A percentile compares a stretch with the other conserved stretches of the same genome.
Conservation (phyloP, 2,888 invertebrate species). For the Pseudococcus longispinus region DNA sequence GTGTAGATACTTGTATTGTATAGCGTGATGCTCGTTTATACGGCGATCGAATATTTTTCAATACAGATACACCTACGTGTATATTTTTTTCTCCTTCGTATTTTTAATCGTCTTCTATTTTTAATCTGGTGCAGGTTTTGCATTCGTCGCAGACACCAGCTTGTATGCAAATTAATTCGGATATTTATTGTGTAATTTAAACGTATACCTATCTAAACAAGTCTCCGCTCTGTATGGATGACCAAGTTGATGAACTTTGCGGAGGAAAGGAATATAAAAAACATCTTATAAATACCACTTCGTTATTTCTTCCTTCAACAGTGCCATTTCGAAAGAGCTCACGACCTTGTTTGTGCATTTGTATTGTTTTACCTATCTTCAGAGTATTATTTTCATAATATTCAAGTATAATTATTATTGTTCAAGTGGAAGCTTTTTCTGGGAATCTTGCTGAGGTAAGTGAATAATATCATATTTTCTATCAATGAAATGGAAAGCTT, state of each 20-base stretch:
- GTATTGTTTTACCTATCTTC: not conserved
- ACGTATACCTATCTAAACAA: not conserved
- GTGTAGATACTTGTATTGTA: too few species aligned
- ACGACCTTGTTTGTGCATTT: not conserved
- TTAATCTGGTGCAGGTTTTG: constrained; percentile 34
- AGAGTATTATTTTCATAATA: not conserved
- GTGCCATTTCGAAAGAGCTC: not conserved
- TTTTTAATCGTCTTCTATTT: constrained; percentile 15
- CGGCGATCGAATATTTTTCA: not conserved
- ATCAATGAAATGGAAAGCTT: not conserved
- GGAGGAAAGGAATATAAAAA: not conserved
- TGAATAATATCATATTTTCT: not conserved
- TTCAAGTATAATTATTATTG: not conserved
- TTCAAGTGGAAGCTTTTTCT: not conserved
- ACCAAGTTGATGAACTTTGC: not conserved
- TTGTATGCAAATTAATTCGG: constrained; percentile 25
- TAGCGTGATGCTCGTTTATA: not conserved
- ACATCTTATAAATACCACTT: not conserved
- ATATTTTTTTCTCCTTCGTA: not conserved
- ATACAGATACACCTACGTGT: not conserved
- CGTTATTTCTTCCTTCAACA: not conserved
- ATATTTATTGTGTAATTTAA: constrained; percentile 16
- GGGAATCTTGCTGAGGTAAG: not conserved
- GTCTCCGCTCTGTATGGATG: not conserved
- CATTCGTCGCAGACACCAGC: constrained; percentile 17